A percentile compares a stretch with the other conserved stretches of the same genome.
phyloP scores from a whole-genome alignment of 2,797 vertebrate species.

The Melopsittacus undulatus region DNA sequence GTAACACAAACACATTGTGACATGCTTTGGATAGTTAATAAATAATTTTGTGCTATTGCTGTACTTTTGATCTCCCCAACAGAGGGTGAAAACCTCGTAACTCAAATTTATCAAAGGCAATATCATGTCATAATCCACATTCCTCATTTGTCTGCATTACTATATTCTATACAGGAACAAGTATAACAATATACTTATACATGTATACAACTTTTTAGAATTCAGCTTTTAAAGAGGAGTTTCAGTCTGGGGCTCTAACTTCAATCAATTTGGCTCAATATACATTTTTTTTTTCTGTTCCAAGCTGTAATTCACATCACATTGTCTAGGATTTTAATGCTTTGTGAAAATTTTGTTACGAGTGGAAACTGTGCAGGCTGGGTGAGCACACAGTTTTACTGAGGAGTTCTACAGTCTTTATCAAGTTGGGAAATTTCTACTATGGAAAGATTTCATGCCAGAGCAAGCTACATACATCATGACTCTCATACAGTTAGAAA shows the following conservation, averaged over 20 bases:
- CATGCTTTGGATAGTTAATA: background rate
- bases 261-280: background rate
- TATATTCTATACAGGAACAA: background rate
- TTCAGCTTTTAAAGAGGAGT: background rate
- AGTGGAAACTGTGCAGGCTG: background rate
- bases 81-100: background rate
- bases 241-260: background rate
- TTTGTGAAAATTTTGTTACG: background rate
- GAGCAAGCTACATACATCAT: background rate
- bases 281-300: background rate
- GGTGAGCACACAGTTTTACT: background rate
- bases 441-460: slow-evolving; percentile 1
- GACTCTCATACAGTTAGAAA: background rate
- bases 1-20: background rate
- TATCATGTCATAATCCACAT: background rate
- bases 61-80: background rate
- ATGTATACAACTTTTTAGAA: background rate
- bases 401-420: background rate
- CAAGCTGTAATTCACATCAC: background rate
- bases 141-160: background rate
- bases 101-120: background rate
- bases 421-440: background rate
- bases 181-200: background rate
- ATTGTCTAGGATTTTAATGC: background rate
- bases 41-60: background rate